Evolutionary conservation across 2,888 invertebrate species (phyloP).

Genomic region (Parnassius apollo): DNA sequence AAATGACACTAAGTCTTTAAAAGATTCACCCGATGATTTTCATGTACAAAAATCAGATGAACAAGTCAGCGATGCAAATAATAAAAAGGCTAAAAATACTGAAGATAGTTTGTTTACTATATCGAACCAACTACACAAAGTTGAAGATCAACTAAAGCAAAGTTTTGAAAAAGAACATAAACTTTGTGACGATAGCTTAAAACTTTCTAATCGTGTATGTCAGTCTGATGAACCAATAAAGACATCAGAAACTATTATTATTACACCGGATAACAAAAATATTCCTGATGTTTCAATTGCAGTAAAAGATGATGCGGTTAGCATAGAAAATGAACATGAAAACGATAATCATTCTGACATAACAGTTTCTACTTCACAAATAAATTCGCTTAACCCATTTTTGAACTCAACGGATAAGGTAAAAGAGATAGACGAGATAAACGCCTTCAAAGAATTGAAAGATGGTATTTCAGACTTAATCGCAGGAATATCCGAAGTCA

Average conservation of each 20-base stretch:
- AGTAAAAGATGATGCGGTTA: conserved; percentile 54
- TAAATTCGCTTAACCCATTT: conserved; percentile 66
- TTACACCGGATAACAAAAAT: conserved; percentile 49
- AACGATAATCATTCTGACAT: conserved; percentile 22
- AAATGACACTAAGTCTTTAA: conserved; percentile 52
- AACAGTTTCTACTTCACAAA: conserved; percentile 41
- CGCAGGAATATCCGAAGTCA: conserved; percentile 75
- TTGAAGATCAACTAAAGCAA: conserved; percentile 73
- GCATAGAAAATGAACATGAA: conserved; percentile 38
- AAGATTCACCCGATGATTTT: conserved; percentile 48
- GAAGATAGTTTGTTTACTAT: conserved; percentile 76
- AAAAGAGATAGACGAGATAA: conserved; percentile 70
- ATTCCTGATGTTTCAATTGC: conserved; percentile 50
- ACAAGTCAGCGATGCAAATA: conserved; percentile 27
- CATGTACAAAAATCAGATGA: conserved; percentile 35
- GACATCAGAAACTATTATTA: conserved; percentile 51
- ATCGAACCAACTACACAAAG: conserved; percentile 73
- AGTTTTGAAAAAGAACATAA: conserved; percentile 72
- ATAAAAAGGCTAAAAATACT: conserved; percentile 65
- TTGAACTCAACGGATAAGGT: conserved; percentile 61
- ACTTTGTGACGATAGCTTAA: conserved; percentile 59
- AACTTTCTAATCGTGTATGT: conserved; percentile 49
- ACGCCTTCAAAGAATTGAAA: conserved; percentile 75
- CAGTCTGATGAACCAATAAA: conserved; percentile 38
- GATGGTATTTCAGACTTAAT: conserved; percentile 76